Percentiles rank a stretch among this genome's conserved stretches.
These are phyloP conservation scores for Enteromius unitaeniatus DNA, from an alignment of 2,797 vertebrate genomes.

Conservation along the genomic window DNA sequence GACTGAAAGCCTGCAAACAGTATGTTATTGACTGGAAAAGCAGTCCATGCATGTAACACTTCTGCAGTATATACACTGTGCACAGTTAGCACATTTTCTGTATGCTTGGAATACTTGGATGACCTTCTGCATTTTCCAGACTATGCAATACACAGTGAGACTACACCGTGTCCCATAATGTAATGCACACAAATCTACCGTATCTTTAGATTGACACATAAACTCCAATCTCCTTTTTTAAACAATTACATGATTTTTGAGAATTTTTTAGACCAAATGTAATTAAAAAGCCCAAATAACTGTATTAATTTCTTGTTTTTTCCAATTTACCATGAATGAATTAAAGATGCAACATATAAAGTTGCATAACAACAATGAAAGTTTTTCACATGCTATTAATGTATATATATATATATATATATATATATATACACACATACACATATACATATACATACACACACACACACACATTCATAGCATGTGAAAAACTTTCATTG, in stretches of 20 bases:
- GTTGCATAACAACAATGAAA: not conserved
- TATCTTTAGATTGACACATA: not conserved
- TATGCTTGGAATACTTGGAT: not conserved
- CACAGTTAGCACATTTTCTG: not conserved
- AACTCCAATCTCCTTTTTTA: no score
- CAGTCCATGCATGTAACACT: not conserved
- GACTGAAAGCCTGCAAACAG: not conserved
- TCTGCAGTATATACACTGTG: not conserved
- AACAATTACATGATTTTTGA: not conserved
- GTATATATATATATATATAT: no score
- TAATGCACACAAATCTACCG: not conserved
- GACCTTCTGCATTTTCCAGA: constrained; percentile 9
- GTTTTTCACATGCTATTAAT: not conserved
- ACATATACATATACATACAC: no score
- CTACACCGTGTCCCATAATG: not conserved
- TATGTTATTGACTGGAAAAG: not conserved
- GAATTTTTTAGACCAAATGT: not conserved
- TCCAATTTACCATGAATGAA: not conserved
- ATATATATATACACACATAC: no score
- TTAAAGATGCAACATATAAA: not conserved
- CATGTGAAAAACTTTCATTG: no score
- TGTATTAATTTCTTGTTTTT: not conserved
- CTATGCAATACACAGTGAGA: not conserved
- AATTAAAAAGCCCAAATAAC: not conserved
- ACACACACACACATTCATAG: no score